phyloP scores from a whole-genome alignment of 2,888 invertebrate species.

The Schrankia costaestrigalis region DNA sequence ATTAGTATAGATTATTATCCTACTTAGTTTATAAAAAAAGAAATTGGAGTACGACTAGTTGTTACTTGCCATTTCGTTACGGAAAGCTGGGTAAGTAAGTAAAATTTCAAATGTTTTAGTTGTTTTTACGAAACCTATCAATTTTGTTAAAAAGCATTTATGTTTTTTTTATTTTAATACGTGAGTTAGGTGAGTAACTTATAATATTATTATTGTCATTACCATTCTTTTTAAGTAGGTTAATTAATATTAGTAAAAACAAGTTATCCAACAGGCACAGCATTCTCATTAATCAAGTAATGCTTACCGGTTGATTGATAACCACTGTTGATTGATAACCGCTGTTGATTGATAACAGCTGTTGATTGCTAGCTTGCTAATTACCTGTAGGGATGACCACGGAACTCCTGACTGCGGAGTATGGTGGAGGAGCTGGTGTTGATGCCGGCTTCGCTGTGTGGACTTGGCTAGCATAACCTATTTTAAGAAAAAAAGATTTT shows the following conservation, averaged over 20 bases:
- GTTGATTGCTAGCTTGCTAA: slow-evolving; percentile 27
- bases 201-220: no score
- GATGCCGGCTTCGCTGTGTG: slow-evolving; percentile 87
- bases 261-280: slow-evolving; percentile 18
- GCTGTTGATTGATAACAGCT: slow-evolving; percentile 10
- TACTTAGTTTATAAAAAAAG: no score
- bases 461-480: slow-evolving; percentile 67
- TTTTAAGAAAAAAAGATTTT: slow-evolving; percentile 1
- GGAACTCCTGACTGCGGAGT: slow-evolving; percentile 75
- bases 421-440: slow-evolving; percentile 90
- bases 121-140: no score
- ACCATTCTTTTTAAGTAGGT: no score
- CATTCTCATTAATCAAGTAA: slow-evolving; percentile 33
- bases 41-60: no score
- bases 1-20: no score
- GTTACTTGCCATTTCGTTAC: no score
- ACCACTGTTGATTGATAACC: slow-evolving; percentile 13
- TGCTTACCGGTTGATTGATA: slow-evolving; percentile 28
- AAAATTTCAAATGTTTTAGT: no score
- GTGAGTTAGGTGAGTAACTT: no score
- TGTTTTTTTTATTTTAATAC: no score
- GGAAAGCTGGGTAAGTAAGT: no score
- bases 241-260: not conserved
- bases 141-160: no score
- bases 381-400: slow-evolving; percentile 65